Evolutionary conservation across 2,113 vertebrate species (phyloP), one percentile per base, ranked within the genome.

Genomic region (Grammomys dolichurus): DNA sequence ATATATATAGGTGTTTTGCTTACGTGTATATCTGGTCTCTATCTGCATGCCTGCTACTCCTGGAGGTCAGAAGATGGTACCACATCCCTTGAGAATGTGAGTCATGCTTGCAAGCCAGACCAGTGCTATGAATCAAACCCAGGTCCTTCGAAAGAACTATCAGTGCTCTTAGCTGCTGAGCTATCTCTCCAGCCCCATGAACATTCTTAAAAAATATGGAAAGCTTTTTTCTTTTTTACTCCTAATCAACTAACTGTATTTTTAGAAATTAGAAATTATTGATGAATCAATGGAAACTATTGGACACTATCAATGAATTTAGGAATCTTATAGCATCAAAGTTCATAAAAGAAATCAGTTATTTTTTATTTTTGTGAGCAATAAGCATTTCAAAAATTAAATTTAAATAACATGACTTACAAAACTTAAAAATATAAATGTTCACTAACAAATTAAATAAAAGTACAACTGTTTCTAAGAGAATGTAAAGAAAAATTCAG

Each of bases 401-500:
- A 75, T 46, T 56, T 82, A 76, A 84, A 69, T 84, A 80, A 31
- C 51, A 51, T 26, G 3, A 63, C 26, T 93, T 84, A 48, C 22
- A 93, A 89, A 76, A 46, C 20, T 75, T 81, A 63, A 56, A 72
- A 72, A 75, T 33, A 89, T 28, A 56, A 82, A 60, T 40, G 75
- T 43, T 48, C 22, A 63, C 63, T 77, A 85, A 85, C 56, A 77
- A 69, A 69, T 51, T 65, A 31, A 46, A 28, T 80, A 33, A 54
- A 69, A 33, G 51, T 63, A 72, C 12, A 65, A 65, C 14, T 63
- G 72, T 65, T 81, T 28, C 54, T 67, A 80, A 51, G 54, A 63
- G 28, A 80, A 93, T 8, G 80, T 93, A n/a, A 63, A 78, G 54
- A 93, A 70, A 93, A 76, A 73, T 75, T 20, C 70, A 65, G 5